Conservation (phyloP, 2,797 vertebrate genomes). For the Ceryle rudis region DNA sequence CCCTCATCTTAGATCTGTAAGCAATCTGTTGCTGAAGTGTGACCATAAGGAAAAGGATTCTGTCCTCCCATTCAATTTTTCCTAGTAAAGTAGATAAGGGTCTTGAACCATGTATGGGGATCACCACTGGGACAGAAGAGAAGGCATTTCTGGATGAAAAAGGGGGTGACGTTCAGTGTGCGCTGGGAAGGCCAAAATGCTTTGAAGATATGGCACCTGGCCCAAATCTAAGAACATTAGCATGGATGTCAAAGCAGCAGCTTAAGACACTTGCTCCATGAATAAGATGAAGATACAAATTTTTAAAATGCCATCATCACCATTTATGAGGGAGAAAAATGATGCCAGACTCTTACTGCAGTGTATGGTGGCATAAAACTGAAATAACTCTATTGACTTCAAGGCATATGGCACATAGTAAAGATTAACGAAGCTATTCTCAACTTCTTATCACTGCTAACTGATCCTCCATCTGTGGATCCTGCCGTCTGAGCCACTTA, state of each 20-base stretch:
- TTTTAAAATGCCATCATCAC: background rate
- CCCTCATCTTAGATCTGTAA: background rate
- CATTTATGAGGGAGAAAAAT: conserved; percentile 11
- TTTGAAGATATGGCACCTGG: background rate
- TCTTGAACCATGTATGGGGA: background rate
- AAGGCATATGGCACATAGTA: conserved; percentile 64
- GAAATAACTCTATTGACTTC: conserved; percentile 60
- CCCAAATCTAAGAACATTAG: background rate
- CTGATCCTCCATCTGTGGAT: conserved; percentile 59
- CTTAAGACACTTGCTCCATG: background rate
- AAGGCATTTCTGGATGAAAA: background rate
- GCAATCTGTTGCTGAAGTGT: background rate
- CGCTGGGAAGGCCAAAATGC: background rate
- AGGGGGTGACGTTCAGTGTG: background rate
- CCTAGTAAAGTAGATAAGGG: background rate
- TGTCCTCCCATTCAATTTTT: background rate
- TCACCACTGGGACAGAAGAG: background rate
- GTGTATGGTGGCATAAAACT: conserved; percentile 2
- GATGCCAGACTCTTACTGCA: background rate
- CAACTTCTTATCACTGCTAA: conserved; percentile 42
- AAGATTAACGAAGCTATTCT: conserved; percentile 62
- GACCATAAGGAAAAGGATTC: background rate
- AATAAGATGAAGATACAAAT: background rate
- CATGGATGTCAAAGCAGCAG: background rate
- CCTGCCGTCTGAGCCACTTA: conserved; percentile 31